Evolutionary conservation across 2,113 vertebrate species (phyloP).

Genomic region (Xyrauchen texanus): DNA sequence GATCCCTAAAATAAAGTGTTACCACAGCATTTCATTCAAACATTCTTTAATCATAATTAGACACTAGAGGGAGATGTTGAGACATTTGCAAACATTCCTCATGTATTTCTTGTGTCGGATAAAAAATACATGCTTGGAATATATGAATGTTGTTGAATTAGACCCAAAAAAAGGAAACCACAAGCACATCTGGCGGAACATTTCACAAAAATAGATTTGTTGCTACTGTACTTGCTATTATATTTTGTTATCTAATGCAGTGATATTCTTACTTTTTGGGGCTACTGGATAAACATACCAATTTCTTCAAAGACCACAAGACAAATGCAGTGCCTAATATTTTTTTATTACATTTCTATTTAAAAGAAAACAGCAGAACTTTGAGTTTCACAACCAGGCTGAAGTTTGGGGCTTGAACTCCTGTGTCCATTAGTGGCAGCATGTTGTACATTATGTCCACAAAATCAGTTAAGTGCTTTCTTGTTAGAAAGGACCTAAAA

Average conservation of each 20-base stretch:
- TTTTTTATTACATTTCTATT: neutral
- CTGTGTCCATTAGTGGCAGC: neutral
- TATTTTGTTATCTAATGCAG: too few species aligned
- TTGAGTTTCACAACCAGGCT: neutral
- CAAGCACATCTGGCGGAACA: neutral
- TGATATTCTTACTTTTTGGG: too few species aligned
- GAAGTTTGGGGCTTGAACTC: neutral
- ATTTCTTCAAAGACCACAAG: neutral
- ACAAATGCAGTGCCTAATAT: neutral
- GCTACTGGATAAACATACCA: neutral
- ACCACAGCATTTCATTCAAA: neutral
- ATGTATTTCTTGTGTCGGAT: neutral
- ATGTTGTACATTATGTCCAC: neutral
- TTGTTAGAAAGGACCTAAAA: slow-evolving; percentile 10
- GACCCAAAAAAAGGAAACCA: neutral
- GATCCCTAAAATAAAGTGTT: too few species aligned
- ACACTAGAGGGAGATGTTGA: neutral
- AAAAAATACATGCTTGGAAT: too few species aligned
- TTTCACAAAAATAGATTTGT: too few species aligned
- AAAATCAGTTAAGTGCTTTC: neutral
- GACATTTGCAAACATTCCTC: neutral
- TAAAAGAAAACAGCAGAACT: too few species aligned
- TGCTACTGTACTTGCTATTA: too few species aligned
- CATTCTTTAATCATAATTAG: neutral
- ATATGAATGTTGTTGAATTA: too few species aligned